phyloP scores from a whole-genome alignment of 92 coral and sea anemone genomes.

The Epizoanthus illoricatus region DNA sequence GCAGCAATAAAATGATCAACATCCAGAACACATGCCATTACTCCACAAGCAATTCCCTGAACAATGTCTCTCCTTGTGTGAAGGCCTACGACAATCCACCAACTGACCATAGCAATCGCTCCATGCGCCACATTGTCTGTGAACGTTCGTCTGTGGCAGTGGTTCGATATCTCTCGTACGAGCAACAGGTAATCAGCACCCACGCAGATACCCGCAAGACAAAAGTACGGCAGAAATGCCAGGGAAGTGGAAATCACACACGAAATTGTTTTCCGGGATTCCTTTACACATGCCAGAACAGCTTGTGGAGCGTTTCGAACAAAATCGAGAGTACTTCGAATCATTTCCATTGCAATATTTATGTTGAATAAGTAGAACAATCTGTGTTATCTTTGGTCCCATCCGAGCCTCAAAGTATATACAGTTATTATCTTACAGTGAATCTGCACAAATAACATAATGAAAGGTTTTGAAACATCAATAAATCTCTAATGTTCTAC shows the following conservation, averaged over 20 bases:
- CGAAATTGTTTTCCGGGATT: background rate
- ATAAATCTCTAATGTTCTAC: no score
- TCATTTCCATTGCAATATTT: background rate
- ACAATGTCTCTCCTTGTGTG: conserved; percentile 46
- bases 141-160: conserved; percentile 47
- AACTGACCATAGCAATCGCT: conserved; percentile 66
- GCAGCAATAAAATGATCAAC: conserved; percentile 89
- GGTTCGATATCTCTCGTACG: background rate
- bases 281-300: conserved; percentile 1
- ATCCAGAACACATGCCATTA: conserved; percentile 81
- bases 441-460: no score
- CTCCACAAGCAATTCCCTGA: conserved; percentile 62
- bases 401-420: no score
- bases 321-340: background rate
- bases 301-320: background rate
- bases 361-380: no score
- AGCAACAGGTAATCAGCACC: conserved; percentile 15
- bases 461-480: no score
- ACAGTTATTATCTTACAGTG: no score
- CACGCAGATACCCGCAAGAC: conserved; percentile 18
- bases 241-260: background rate
- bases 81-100: conserved; percentile 74
- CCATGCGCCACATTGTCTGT: conserved; percentile 79
- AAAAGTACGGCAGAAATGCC: conserved; percentile 1
- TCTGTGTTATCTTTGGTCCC: no score